Evolutionary conservation across 1,140 invertebrate genomes (phyloP).

Genomic region (Zaprionus capensis): DNA sequence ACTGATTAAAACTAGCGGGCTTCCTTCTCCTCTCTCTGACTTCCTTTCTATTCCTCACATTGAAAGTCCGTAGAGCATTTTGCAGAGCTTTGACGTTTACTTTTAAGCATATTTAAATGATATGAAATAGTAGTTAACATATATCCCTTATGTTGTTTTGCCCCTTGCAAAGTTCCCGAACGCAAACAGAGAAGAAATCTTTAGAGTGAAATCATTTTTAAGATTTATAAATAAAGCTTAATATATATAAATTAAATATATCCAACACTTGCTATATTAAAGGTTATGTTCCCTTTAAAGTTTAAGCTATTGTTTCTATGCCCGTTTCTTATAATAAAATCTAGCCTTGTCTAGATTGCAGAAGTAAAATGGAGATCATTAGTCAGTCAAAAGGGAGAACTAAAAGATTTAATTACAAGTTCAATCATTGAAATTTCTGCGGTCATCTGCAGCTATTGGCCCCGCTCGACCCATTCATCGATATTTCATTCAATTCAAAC

Average conservation of each 20-base stretch:
- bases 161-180: background rate
- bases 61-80: constrained; percentile 51
- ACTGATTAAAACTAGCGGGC: constrained; percentile 74
- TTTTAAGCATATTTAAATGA: background rate
- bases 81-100: background rate
- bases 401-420: background rate
- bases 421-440: background rate
- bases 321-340: too few species aligned
- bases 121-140: too few species aligned
- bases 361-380: too few species aligned
- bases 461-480: background rate
- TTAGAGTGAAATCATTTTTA: too few species aligned
- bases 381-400: too few species aligned
- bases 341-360: too few species aligned
- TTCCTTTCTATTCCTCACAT: background rate
- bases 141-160: too few species aligned
- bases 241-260: too few species aligned
- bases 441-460: background rate
- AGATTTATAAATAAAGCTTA: too few species aligned
- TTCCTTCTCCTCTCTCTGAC: background rate
- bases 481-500: background rate
- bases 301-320: too few species aligned
- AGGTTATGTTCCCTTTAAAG: too few species aligned
- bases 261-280: too few species aligned
- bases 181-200: background rate